Conservation (phyloP, 2,888 invertebrate genomes). For the Lysandra coridon region DNA sequence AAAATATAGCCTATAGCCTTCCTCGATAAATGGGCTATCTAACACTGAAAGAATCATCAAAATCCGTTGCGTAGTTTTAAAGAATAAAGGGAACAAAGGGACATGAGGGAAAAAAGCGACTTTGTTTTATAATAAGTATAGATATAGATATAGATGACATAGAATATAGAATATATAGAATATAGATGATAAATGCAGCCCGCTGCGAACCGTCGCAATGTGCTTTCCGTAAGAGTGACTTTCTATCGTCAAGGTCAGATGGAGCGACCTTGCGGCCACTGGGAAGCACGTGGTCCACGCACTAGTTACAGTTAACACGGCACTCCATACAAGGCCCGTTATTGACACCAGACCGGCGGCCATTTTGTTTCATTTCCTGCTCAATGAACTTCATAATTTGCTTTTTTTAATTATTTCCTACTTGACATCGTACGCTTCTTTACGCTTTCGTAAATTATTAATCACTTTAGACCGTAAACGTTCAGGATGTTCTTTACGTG, state of each 20-base stretch:
- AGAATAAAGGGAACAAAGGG: too few species aligned
- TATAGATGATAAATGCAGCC: not conserved
- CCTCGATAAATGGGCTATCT: too few species aligned
- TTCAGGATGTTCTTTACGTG: too few species aligned
- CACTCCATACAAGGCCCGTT: not conserved
- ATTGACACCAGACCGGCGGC: not conserved
- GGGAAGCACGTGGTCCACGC: not conserved
- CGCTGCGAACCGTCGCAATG: not conserved
- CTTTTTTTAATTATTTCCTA: conserved; percentile 1
- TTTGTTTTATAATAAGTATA: too few species aligned
- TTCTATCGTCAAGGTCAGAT: conserved; percentile 10
- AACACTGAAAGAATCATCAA: too few species aligned
- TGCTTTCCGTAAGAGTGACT: not conserved
- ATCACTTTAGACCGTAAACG: not conserved
- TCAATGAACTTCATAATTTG: not conserved
- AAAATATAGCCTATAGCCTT: too few species aligned
- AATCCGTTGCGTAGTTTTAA: too few species aligned
- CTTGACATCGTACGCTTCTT: not conserved
- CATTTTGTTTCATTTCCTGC: not conserved
- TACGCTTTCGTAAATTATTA: not conserved
- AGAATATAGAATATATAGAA: too few species aligned
- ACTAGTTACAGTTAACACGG: conserved; percentile 9
- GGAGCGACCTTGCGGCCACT: not conserved
- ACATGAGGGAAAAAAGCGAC: too few species aligned
- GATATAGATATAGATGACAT: too few species aligned